Evolutionary conservation across 2,888 invertebrate species (phyloP).

Genomic region (Tribolium freemani): DNA sequence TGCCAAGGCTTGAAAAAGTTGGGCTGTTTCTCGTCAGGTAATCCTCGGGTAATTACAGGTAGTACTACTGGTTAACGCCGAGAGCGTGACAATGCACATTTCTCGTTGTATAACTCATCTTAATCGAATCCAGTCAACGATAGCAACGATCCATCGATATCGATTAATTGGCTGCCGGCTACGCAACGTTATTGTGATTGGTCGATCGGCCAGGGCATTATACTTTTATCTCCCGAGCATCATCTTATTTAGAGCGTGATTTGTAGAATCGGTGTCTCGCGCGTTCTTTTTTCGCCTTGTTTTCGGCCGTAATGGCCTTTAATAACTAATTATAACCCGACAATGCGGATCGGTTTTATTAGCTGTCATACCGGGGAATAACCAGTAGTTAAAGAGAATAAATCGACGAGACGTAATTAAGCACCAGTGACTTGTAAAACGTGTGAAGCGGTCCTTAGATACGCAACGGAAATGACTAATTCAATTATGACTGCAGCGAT

Average conservation of each 20-base stretch:
- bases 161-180: slow-evolving; percentile 65
- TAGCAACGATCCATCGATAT: slow-evolving; percentile 60
- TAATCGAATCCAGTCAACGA: slow-evolving; percentile 65
- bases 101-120: slow-evolving; percentile 62
- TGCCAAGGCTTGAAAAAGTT: neutral
- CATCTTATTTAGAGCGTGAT: slow-evolving; percentile 62
- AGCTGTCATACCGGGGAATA: slow-evolving; percentile 48
- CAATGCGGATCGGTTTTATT: slow-evolving; percentile 45
- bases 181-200: slow-evolving; percentile 64
- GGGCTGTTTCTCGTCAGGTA: slow-evolving; percentile 19
- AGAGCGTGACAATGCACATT: slow-evolving; percentile 64
- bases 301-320: slow-evolving; percentile 46
- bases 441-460: neutral
- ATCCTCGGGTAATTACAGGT: slow-evolving; percentile 54
- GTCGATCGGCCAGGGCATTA: slow-evolving; percentile 60
- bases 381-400: slow-evolving; percentile 50
- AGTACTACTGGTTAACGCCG: slow-evolving; percentile 64
- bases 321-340: slow-evolving; percentile 47
- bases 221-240: slow-evolving; percentile 60
- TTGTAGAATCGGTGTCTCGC: slow-evolving; percentile 48
- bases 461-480: slow-evolving; percentile 50
- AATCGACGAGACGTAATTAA: slow-evolving; percentile 45
- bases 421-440: slow-evolving; percentile 43
- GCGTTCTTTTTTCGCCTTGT: slow-evolving; percentile 41
- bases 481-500: slow-evolving; percentile 50